phyloP scores from a whole-genome alignment of 2,888 invertebrate genomes.

The Entomobrya multifasciata region DNA sequence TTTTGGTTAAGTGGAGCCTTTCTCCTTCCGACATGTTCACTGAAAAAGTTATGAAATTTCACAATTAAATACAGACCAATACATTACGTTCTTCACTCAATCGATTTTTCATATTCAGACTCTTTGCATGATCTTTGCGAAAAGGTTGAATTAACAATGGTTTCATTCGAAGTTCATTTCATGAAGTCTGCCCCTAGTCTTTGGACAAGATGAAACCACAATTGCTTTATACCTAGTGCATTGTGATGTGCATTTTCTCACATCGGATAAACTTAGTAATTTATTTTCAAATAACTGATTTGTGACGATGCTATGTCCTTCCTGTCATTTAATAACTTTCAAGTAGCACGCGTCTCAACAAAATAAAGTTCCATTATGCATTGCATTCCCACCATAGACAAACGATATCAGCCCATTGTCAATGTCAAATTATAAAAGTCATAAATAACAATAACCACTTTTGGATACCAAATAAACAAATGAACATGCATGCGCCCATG shows the following conservation, averaged over 20 bases:
- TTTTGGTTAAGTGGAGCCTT: constrained; percentile 91
- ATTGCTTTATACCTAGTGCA: not conserved
- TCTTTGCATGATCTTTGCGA: no score
- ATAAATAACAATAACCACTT: constrained; percentile 65
- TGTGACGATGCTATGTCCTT: not conserved
- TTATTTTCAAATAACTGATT: constrained; percentile 6
- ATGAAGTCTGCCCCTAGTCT: not conserved
- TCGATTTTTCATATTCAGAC: no score
- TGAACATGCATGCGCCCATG: constrained; percentile 42
- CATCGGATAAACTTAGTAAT: not conserved
- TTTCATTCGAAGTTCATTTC: no score
- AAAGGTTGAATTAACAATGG: no score
- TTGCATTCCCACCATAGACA: constrained; percentile 8
- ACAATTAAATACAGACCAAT: no score
- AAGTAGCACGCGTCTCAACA: constrained; percentile 14
- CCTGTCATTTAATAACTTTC: constrained; percentile 12
- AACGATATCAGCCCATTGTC: constrained; percentile 38
- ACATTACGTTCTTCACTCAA: no score
- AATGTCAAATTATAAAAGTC: constrained; percentile 65
- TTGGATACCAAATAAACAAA: constrained; percentile 34
- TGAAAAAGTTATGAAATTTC: constrained; percentile 82
- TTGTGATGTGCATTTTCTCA: not conserved
- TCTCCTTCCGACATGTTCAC: constrained; percentile 92
- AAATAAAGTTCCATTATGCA: not conserved
- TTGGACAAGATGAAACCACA: not conserved